Percentiles rank a stretch among this genome's conserved stretches.
These are phyloP conservation scores for Galaxias olidus DNA, from an alignment of 2,797 vertebrate species.

Conservation along the genomic window DNA sequence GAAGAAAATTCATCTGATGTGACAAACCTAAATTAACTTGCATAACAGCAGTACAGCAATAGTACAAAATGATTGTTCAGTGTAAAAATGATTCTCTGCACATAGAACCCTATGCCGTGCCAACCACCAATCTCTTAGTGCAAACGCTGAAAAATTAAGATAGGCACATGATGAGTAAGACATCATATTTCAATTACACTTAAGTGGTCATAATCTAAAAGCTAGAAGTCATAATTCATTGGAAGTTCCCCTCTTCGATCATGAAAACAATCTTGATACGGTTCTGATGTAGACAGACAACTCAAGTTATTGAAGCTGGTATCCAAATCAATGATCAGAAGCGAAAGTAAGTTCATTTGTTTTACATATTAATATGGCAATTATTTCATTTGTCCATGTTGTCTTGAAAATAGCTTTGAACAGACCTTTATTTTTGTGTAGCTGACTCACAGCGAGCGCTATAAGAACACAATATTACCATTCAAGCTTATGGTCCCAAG, in stretches of 20 bases:
- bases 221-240: slow-evolving; percentile 20
- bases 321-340: too few relatives aligned
- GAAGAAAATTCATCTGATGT: slow-evolving; percentile 65
- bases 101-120: slow-evolving; percentile 49
- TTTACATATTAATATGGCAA: too few relatives aligned
- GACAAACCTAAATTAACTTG: slow-evolving; percentile 55
- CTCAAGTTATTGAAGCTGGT: too few relatives aligned
- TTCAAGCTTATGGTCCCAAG: slow-evolving; percentile 61
- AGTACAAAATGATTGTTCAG: slow-evolving; percentile 65
- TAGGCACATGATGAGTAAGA: slow-evolving; percentile 67
- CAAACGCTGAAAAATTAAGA: slow-evolving; percentile 71
- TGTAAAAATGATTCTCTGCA: slow-evolving; percentile 69
- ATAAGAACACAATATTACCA: slow-evolving; percentile 42
- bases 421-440: not conserved
- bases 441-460: slow-evolving; percentile 29
- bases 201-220: slow-evolving; percentile 47
- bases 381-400: not conserved
- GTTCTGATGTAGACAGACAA: too few relatives aligned
- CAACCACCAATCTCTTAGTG: slow-evolving; percentile 63
- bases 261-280: not conserved
- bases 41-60: slow-evolving; percentile 71
- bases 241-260: not conserved
- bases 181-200: slow-evolving; percentile 59
- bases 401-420: not conserved
- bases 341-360: too few relatives aligned